A percentile compares a stretch with the other conserved stretches of the same genome.
Conservation (phyloP, 1,140 invertebrate genomes). For the Drosophila repletoides region DNA sequence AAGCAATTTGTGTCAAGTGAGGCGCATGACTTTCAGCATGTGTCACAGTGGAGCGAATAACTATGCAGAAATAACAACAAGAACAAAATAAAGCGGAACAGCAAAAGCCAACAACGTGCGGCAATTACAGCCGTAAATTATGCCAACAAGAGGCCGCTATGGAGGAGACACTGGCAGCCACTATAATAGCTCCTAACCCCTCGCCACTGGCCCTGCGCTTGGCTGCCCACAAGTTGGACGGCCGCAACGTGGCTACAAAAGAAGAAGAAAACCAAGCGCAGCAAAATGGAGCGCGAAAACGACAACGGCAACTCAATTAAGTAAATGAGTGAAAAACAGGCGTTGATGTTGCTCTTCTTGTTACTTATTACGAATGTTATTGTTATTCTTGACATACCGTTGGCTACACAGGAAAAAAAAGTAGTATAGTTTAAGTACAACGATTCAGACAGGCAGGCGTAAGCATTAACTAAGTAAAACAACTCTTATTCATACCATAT, state of each 20-base stretch:
- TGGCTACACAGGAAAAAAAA: neutral
- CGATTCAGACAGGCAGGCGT: too few relatives aligned
- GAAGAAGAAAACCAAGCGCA: slow-evolving; percentile 39
- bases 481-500: too few relatives aligned
- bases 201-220: neutral
- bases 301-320: slow-evolving; percentile 67
- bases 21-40: slow-evolving; percentile 62
- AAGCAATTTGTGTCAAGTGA: slow-evolving; percentile 72
- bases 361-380: slow-evolving; percentile 12
- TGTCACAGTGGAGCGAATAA: slow-evolving; percentile 41
- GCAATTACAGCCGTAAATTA: slow-evolving; percentile 75
- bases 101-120: slow-evolving; percentile 53
- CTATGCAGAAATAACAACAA: slow-evolving; percentile 10
- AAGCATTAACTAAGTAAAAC: too few relatives aligned
- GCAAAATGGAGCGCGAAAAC: slow-evolving; percentile 50
- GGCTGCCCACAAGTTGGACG: slow-evolving; percentile 31
- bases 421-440: too few relatives aligned
- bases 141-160: slow-evolving; percentile 52
- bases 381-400: slow-evolving; percentile 2
- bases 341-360: slow-evolving; percentile 39
- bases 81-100: slow-evolving; percentile 40
- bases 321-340: slow-evolving; percentile 64
- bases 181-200: slow-evolving; percentile 19
- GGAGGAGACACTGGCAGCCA: slow-evolving; percentile 19
- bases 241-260: slow-evolving; percentile 44